phyloP scores from a whole-genome alignment of 2,797 vertebrate species.

The Anguilla marmorata region DNA sequence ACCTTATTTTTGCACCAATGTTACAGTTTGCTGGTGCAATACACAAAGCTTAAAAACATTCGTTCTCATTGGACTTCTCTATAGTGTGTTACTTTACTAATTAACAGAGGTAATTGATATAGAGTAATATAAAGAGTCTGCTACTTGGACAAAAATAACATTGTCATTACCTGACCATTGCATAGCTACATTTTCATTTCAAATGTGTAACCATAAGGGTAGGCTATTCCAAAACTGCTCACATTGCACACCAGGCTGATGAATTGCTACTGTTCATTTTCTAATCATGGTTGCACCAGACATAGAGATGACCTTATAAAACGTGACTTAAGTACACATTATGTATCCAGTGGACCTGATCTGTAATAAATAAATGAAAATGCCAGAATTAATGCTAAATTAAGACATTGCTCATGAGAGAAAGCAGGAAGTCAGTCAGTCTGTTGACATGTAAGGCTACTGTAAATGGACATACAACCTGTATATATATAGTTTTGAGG shows the following conservation, averaged over 20 bases:
- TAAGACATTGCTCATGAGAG: background rate
- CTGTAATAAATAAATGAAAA: background rate
- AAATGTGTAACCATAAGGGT: background rate
- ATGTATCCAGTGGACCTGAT: background rate
- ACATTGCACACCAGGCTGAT: background rate
- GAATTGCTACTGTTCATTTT: background rate
- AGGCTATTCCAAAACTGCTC: background rate
- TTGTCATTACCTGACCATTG: background rate
- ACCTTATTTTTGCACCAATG: background rate
- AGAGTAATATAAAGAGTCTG: background rate
- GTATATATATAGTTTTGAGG: background rate
- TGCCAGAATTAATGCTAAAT: background rate
- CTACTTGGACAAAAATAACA: background rate
- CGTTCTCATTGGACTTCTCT: background rate
- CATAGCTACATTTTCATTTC: background rate
- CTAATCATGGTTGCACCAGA: background rate
- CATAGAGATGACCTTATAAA: background rate
- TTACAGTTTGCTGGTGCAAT: background rate
- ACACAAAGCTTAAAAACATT: background rate
- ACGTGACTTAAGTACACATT: background rate
- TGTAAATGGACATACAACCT: background rate
- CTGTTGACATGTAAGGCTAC: background rate
- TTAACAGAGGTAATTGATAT: background rate
- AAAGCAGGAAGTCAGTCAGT: background rate
- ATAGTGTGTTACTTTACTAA: background rate